These are phyloP conservation scores for Ormyrus nitidulus DNA, from an alignment of 2,888 invertebrate species.

Conservation along the genomic window DNA sequence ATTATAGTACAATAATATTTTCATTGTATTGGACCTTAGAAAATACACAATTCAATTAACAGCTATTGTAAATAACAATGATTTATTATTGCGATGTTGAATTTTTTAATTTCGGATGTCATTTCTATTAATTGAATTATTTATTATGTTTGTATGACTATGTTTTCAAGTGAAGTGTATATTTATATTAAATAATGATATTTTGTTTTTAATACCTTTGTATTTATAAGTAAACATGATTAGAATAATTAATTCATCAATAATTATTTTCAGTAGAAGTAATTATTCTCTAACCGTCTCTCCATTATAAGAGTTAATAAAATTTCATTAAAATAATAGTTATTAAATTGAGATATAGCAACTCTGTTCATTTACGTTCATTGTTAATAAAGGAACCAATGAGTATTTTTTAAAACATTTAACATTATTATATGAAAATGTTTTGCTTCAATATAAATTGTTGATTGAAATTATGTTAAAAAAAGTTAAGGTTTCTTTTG, in stretches of 20 bases:
- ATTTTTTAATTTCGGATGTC: conserved; percentile 24
- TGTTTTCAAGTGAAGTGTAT: conserved; percentile 22
- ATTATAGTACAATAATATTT: conserved; percentile 51
- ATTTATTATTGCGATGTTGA: conserved; percentile 16
- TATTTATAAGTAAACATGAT: conserved; percentile 11
- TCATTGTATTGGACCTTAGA: conserved; percentile 42
- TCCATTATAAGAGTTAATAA: conserved; percentile 24
- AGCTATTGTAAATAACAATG: conserved; percentile 49
- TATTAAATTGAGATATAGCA: too few relatives aligned
- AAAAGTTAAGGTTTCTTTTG: too few relatives aligned
- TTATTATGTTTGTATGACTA: conserved; percentile 11
- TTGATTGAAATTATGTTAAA: neutral
- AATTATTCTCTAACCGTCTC: conserved; percentile 37
- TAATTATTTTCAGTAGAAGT: conserved; percentile 25
- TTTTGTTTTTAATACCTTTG: conserved; percentile 33
- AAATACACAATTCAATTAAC: conserved; percentile 25
- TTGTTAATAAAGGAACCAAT: too few relatives aligned
- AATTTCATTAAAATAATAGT: neutral
- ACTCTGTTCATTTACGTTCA: too few relatives aligned
- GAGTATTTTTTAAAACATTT: too few relatives aligned
- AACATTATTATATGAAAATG: too few relatives aligned
- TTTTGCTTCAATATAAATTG: neutral
- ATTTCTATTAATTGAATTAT: conserved; percentile 5
- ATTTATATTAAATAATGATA: conserved; percentile 25
- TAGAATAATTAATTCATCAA: conserved; percentile 2